A percentile compares a stretch with the other conserved stretches of the same genome.
Conservation (phyloP, 2,888 invertebrate genomes). For the Polyploca ridens region DNA sequence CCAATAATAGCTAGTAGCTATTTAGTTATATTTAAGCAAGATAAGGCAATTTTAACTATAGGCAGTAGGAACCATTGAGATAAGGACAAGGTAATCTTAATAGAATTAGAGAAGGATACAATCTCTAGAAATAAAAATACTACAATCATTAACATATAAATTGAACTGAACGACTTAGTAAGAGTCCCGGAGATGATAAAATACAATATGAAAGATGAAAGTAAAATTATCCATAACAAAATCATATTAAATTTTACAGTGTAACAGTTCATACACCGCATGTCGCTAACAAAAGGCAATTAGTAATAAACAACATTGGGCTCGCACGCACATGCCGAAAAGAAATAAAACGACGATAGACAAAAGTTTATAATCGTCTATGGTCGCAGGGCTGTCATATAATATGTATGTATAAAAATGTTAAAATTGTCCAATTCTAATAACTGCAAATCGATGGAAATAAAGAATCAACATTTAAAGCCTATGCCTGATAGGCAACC, state of each 20-base stretch:
- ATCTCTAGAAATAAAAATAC: too few relatives aligned
- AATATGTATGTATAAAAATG: neutral
- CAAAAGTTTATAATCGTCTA: constrained; percentile 28
- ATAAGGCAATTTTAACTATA: too few relatives aligned
- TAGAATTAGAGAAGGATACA: too few relatives aligned
- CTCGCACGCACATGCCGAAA: constrained; percentile 25
- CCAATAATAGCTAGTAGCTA: too few relatives aligned
- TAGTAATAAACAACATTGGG: constrained; percentile 39
- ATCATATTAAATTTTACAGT: constrained; percentile 4
- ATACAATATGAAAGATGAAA: neutral
- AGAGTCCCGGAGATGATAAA: neutral
- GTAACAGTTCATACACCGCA: constrained; percentile 12
- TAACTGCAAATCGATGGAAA: too few relatives aligned
- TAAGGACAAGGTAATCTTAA: too few relatives aligned
- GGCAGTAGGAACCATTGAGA: too few relatives aligned
- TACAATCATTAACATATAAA: too few relatives aligned
- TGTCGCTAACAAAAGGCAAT: constrained; percentile 39
- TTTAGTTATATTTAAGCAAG: too few relatives aligned
- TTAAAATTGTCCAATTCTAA: neutral
- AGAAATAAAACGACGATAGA: constrained; percentile 32
- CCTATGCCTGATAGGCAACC: too few relatives aligned
- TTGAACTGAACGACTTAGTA: neutral
- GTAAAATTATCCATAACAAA: neutral
- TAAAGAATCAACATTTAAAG: too few relatives aligned
- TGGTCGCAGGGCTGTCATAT: neutral